A percentile compares a stretch with the other conserved stretches of the same genome.
phyloP scores from a whole-genome alignment of 2,113 vertebrate species.

The Illadopsis cleaveri region DNA sequence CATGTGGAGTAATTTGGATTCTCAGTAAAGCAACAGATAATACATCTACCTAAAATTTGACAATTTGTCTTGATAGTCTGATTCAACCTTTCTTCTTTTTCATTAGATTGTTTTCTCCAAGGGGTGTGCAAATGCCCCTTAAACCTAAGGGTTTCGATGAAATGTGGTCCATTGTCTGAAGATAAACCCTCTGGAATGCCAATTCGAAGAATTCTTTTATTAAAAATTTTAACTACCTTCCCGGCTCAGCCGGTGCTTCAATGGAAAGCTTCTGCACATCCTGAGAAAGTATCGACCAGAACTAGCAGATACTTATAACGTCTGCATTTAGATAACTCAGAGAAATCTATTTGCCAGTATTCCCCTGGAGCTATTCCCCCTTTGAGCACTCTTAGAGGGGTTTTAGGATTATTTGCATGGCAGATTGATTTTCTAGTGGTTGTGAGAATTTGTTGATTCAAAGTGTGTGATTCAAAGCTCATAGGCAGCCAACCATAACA shows the following conservation, averaged over 20 bases:
- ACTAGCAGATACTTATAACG: background rate
- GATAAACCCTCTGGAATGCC: background rate
- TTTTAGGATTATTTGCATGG: background rate
- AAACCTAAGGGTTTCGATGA: fast-evolving
- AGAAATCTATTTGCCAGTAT: background rate
- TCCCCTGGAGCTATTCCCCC: background rate
- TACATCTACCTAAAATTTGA: background rate
- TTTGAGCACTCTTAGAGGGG: background rate
- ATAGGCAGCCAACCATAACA: background rate
- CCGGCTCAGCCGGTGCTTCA: background rate
- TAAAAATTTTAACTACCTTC: background rate
- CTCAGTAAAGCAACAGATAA: background rate
- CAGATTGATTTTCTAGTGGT: background rate
- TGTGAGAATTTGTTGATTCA: background rate
- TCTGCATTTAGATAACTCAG: background rate
- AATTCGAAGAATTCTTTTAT: background rate
- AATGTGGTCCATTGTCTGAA: background rate
- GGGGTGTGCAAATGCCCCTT: background rate
- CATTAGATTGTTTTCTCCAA: background rate
- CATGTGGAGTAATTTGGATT: background rate
- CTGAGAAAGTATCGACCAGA: background rate
- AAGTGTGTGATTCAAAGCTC: background rate
- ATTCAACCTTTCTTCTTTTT: background rate
- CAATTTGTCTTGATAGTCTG: background rate
- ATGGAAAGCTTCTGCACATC: background rate